These are phyloP conservation scores for Lepus timidus DNA, from an alignment of 2,113 vertebrate genomes.

Conservation along the genomic window DNA sequence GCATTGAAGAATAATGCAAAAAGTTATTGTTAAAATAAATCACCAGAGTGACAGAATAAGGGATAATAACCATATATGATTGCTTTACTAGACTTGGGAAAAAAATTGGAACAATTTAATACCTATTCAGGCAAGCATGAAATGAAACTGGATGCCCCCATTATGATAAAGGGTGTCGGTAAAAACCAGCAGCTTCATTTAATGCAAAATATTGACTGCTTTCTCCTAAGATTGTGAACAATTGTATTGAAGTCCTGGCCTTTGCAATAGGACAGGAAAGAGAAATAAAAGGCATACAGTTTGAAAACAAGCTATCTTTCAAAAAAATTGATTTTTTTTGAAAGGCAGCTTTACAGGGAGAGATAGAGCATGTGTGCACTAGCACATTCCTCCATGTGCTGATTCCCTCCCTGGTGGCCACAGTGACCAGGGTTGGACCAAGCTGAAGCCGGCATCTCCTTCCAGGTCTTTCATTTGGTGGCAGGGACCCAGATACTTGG, in stretches of 20 bases:
- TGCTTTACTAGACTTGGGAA: neutral
- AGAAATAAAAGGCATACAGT: neutral
- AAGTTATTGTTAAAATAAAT: neutral
- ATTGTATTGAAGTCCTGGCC: neutral
- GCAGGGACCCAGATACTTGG: too few relatives aligned
- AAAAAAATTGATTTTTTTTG: too few relatives aligned
- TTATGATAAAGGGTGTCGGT: neutral
- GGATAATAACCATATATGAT: neutral
- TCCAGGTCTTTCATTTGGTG: too few relatives aligned
- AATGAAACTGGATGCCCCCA: neutral
- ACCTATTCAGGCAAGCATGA: neutral
- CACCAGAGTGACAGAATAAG: conserved; percentile 18
- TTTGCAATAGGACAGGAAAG: conserved; percentile 31
- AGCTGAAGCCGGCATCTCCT: too few relatives aligned
- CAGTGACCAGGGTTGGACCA: too few relatives aligned
- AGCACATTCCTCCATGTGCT: too few relatives aligned
- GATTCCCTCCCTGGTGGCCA: too few relatives aligned
- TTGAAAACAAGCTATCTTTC: neutral
- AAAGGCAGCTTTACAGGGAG: too few relatives aligned
- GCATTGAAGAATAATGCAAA: neutral
- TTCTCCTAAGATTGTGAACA: neutral
- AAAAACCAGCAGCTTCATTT: neutral
- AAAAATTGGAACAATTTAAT: neutral
- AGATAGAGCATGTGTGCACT: too few relatives aligned
- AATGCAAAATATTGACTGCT: neutral